Evolutionary conservation across 2,888 invertebrate genomes (phyloP), one percentile per base, ranked within the genome.

Genomic region (Cosmia trapezina): DNA sequence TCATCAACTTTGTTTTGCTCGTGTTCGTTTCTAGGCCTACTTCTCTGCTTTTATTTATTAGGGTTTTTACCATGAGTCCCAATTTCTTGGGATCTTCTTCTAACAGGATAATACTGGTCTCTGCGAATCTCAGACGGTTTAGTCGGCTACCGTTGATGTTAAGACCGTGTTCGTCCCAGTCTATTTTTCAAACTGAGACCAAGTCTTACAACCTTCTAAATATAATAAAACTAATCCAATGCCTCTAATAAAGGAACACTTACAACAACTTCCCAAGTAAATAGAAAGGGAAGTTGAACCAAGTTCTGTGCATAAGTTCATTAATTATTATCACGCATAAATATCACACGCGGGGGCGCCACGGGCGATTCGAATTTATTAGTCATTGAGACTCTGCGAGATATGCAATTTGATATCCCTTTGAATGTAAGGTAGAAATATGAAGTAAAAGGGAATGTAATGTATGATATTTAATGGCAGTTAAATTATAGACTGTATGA

Each of bases 311-410:
- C 67, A 73, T 81, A 81, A 81, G 78, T 81, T 81, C 78, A 78
- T 81, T 81, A 81, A 82, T 81, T 74, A 79, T 76, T 76, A 74
- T 75, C 67, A 71, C 76, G 76, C 81, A 74, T 85, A 79, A 81
- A 76, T 78, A 83, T 61, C 60, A 63, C 57, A 76, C 71, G 53
- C 14, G 78, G 64, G 57, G 67, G 71, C 71, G 80, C 82, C 73
- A 60, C 80, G 47, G 82, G 82, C 73, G 77, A 80, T 70, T 64
- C 73, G 56, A 83, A 83, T 82, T 77, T 83, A 82, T 80, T 73
- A 73, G 56, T 61, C 70, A 71, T 76, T 61, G 49, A 73, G 45
- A 49, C 41, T 47, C 37, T 57, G 61, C 68, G 65, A 49, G 62
- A 67, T 61, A 79, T 73, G 82, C 73, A 76, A 83, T 69, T 57